Conservation (phyloP, 2,797 vertebrate species). For the Gadopsis bispinosus region DNA sequence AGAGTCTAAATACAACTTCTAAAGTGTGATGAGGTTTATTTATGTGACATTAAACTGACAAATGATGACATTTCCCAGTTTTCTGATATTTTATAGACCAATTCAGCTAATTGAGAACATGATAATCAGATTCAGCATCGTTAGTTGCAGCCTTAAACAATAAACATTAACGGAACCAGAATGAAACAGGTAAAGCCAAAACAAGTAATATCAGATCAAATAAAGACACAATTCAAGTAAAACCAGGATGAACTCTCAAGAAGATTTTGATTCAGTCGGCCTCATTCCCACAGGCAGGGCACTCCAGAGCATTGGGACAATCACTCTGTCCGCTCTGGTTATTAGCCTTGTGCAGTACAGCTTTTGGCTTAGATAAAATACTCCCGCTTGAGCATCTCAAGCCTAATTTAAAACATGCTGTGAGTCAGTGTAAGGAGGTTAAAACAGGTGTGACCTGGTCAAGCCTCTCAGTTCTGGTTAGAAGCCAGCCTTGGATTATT, state of each 20-base stretch:
- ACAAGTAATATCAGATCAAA: not conserved
- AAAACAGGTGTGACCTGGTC: not conserved
- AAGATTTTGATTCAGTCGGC: conserved; percentile 5
- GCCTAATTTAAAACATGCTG: not conserved
- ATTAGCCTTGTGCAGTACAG: conserved; percentile 2
- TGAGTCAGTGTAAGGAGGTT: not conserved
- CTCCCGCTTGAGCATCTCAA: not conserved
- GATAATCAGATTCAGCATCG: not conserved
- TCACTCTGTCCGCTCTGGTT: conserved; percentile 1
- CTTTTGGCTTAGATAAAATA: not conserved
- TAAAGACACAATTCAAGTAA: not conserved
- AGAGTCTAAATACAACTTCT: not conserved
- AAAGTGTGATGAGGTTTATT: not conserved
- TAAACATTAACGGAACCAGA: not conserved
- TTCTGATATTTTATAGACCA: not conserved
- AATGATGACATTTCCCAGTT: not conserved
- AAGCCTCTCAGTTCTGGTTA: not conserved
- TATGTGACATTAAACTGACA: not conserved
- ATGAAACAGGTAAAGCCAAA: not conserved
- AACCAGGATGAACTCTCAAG: not conserved
- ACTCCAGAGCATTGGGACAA: not conserved
- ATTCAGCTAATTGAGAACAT: not conserved
- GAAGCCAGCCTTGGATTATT: not conserved
- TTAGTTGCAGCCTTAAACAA: not conserved
- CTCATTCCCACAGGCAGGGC: not conserved